Conservation (phyloP, 2,888 invertebrate species). For the Dinocampus coccinellae region DNA sequence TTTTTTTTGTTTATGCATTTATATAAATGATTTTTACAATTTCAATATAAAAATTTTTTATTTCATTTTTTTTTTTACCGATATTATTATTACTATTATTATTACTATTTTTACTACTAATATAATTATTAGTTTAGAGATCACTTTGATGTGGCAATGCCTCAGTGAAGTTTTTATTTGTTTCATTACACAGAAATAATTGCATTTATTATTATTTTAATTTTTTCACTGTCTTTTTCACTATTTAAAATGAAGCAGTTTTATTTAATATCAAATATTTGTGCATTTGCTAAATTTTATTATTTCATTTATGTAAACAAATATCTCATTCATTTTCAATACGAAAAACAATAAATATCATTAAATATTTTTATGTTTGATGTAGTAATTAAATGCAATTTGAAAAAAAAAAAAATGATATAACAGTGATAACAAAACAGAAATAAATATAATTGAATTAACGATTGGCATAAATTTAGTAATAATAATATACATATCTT, state of each 20-base stretch:
- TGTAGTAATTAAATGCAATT: not conserved
- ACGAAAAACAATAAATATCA: not conserved
- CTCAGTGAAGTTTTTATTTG: not conserved
- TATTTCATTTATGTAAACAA: not conserved
- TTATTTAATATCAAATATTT: not conserved
- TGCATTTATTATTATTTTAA: no score
- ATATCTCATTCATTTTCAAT: not conserved
- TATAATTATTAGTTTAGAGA: conserved; percentile 23
- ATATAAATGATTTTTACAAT: conserved; percentile 12
- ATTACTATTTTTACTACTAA: conserved; percentile 10
- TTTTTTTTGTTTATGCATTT: no score
- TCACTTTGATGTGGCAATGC: conserved; percentile 25
- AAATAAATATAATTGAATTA: not conserved
- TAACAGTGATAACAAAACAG: not conserved
- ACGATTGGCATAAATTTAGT: not conserved
- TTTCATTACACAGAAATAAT: no score
- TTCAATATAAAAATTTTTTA: conserved; percentile 9
- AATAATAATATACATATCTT: not conserved
- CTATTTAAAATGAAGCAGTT: not conserved
- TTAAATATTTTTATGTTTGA: not conserved
- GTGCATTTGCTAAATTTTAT: not conserved
- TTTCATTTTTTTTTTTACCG: conserved; percentile 4
- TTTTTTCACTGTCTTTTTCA: not conserved
- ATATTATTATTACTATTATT: not conserved
- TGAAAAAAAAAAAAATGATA: no score